A percentile compares a stretch with the other conserved stretches of the same genome.
phyloP scores from a whole-genome alignment of 1,140 invertebrate species.

The Zaprionus davidi region DNA sequence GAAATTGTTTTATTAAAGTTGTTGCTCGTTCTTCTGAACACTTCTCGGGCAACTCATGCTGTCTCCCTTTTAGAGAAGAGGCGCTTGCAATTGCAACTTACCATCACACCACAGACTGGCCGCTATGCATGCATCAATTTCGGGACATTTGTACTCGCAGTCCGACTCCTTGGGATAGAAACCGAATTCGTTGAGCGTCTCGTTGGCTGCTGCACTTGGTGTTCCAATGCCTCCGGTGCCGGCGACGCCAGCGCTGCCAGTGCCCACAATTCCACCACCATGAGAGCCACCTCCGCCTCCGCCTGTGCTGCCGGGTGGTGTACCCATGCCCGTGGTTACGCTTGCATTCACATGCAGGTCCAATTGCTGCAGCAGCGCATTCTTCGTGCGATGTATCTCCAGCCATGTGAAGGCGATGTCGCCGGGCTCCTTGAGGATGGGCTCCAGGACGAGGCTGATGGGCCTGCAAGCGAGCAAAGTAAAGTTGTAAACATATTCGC shows the following conservation, averaged over 20 bases:
- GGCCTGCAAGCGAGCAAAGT: slow-evolving; percentile 58
- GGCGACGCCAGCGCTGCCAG: slow-evolving; percentile 55
- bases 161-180: slow-evolving; percentile 85
- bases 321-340: slow-evolving; percentile 66
- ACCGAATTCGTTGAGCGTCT: slow-evolving; percentile 85
- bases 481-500: slow-evolving; percentile 57
- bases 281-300: slow-evolving; percentile 19
- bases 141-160: slow-evolving; percentile 91
- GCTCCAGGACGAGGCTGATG: slow-evolving; percentile 88
- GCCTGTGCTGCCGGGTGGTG: slow-evolving; percentile 30
- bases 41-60: slow-evolving; percentile 15
- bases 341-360: slow-evolving; percentile 84
- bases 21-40: not conserved
- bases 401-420: slow-evolving; percentile 89
- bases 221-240: slow-evolving; percentile 41
- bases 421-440: slow-evolving; percentile 89
- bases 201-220: slow-evolving; percentile 84
- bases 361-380: slow-evolving; percentile 88
- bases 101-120: slow-evolving; percentile 94
- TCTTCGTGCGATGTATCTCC: slow-evolving; percentile 88
- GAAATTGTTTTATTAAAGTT: not conserved
- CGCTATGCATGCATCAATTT: slow-evolving; percentile 94
- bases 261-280: slow-evolving; percentile 48
- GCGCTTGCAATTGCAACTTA: slow-evolving; percentile 70
- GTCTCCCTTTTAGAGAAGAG: not conserved